A percentile compares a stretch with the other conserved stretches of the same genome.
These are phyloP conservation scores for Teleogryllus occipitalis DNA, from an alignment of 1,140 invertebrate genomes.

Conservation along the genomic window DNA sequence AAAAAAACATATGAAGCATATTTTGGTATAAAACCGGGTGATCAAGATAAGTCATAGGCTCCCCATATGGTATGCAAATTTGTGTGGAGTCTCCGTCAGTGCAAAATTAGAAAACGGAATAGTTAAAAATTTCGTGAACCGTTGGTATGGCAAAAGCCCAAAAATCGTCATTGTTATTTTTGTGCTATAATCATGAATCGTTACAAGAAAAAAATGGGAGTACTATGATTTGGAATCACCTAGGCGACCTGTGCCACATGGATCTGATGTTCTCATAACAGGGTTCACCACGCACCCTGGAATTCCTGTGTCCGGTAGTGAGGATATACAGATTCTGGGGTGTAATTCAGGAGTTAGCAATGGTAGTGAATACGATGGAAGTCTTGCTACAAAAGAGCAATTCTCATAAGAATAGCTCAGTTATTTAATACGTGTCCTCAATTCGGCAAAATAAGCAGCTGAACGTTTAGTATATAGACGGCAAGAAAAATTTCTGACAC, in stretches of 20 bases:
- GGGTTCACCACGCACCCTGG: background rate
- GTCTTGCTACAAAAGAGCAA: background rate
- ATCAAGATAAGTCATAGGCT: too few relatives aligned
- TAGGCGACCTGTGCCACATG: background rate
- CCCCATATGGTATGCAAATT: too few relatives aligned
- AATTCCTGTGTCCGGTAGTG: background rate
- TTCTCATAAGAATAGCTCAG: background rate
- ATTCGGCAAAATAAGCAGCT: background rate
- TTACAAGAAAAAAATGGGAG: background rate
- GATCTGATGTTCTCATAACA: background rate
- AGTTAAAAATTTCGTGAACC: too few relatives aligned
- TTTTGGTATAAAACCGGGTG: too few relatives aligned
- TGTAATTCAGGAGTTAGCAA: background rate
- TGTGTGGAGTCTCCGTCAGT: too few relatives aligned
- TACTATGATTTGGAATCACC: background rate
- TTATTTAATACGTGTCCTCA: background rate
- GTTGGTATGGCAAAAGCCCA: background rate
- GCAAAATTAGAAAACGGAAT: too few relatives aligned
- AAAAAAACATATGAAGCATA: too few relatives aligned
- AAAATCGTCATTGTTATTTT: background rate
- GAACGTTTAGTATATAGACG: background rate
- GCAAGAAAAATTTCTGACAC: background rate
- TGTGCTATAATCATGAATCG: background rate
- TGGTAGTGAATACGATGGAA: background rate
- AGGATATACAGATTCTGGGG: background rate